These are phyloP conservation scores for Sabatieria punctata DNA, from an alignment of 2,888 invertebrate genomes.

Conservation along the genomic window DNA sequence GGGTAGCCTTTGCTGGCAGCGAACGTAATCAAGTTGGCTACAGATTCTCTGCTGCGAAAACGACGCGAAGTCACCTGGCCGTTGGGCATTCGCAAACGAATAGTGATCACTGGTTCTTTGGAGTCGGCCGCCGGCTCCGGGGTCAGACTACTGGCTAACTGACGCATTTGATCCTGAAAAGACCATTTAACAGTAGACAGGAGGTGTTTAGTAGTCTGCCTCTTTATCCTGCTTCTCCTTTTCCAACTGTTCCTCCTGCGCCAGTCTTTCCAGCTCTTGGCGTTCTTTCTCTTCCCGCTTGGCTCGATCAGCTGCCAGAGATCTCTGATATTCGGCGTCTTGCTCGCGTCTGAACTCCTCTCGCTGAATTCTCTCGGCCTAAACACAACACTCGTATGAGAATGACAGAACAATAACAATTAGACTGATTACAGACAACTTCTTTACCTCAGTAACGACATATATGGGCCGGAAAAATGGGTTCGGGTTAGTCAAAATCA, in stretches of 20 bases:
- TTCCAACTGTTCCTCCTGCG: neutral
- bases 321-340: conserved; percentile 76
- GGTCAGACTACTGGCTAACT: conserved; percentile 33
- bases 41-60: conserved; percentile 46
- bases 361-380: conserved; percentile 63
- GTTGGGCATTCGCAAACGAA: conserved; percentile 63
- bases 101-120: conserved; percentile 22
- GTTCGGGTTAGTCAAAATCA: too few species aligned
- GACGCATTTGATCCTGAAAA: conserved; percentile 6
- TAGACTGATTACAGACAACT: too few species aligned
- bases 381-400: too few species aligned
- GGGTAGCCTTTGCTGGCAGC: conserved; percentile 73
- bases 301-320: conserved; percentile 56
- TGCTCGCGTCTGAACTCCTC: conserved; percentile 74
- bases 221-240: neutral
- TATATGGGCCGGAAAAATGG: too few species aligned
- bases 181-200: neutral
- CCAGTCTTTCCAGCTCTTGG: neutral
- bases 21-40: conserved; percentile 64
- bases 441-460: too few species aligned
- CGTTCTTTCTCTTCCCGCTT: conserved; percentile 15
- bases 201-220: neutral
- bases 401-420: too few species aligned
- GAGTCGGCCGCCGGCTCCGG: conserved; percentile 33
- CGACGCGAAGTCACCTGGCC: conserved; percentile 57